A percentile compares a stretch with the other conserved stretches of the same genome.
Evolutionary conservation across 2,113 vertebrate species (phyloP).

Genomic region (Sinosuthora webbiana): DNA sequence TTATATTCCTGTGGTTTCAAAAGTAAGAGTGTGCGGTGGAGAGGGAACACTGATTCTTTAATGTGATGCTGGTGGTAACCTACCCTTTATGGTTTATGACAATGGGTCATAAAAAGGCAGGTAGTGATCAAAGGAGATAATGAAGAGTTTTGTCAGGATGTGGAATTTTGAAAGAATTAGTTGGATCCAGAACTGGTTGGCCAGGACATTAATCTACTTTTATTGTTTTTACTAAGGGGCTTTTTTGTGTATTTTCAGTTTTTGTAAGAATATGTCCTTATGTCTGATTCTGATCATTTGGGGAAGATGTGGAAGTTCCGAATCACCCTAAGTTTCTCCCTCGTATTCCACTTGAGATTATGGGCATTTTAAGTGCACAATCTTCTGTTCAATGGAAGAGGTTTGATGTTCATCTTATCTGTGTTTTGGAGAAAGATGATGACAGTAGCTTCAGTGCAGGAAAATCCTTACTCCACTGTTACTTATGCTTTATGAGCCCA

Average conservation of each 20-base stretch:
- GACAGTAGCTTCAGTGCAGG: neutral
- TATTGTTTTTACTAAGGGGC: neutral
- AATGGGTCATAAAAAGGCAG: neutral
- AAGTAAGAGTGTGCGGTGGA: neutral
- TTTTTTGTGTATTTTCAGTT: neutral
- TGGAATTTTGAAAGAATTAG: neutral
- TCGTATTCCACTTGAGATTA: rapidly evolving
- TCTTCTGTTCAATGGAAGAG: neutral
- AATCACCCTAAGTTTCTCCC: neutral
- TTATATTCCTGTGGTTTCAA: slow-evolving; percentile 14
- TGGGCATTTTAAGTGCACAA: neutral
- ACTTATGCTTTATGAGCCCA: neutral
- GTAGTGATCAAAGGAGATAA: neutral
- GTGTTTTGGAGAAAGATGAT: neutral
- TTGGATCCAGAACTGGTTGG: neutral
- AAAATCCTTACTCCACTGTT: neutral
- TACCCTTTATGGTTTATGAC: neutral
- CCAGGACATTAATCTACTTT: neutral
- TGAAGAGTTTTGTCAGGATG: neutral
- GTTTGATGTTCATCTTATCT: neutral
- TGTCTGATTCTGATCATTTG: neutral
- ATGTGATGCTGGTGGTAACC: neutral
- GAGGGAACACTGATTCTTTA: neutral
- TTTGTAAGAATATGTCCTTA: neutral
- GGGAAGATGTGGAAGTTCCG: neutral